Evolutionary conservation across 2,113 vertebrate species (phyloP), one percentile per base, ranked within the genome.

Genomic region (Colius striatus): DNA sequence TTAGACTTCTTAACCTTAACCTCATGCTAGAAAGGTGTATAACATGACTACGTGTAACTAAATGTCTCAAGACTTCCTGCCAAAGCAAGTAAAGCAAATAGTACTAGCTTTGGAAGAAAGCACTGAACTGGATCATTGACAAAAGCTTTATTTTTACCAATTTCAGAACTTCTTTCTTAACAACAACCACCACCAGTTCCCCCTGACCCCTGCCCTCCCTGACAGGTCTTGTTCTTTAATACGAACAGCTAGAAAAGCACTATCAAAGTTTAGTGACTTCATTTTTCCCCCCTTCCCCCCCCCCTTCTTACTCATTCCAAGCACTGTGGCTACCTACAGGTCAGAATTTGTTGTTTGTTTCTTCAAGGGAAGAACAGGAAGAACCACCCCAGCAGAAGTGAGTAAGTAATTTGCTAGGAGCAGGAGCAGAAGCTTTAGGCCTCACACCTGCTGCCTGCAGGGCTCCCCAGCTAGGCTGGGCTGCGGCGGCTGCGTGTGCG

Each of bases 401-500:
- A 13, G 26, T 32, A 9, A 38, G 26, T 32, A 9, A 38, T 60
- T 83, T 18, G 75, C 63, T 5, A 53, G 54, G 26, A 63, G 34
- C 76, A 53, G 30, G 22, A 30, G 71, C 77, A 60, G 71, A 11
- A 76, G 67, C 55, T 20, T 20, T n/a, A 11, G 30, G 63, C 27
- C n/a, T n/a, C 38, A 11, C 3, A 18, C 50, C 61, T 13, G 30
- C 27, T 34, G 25, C 1, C 75, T 26, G 25, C 5, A 13, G 73
- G 55, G 65, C 73, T 74, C 55, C 38, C 38, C 12, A 71, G 62
- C 85, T 68, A 50, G 78, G 45, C 9, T 17, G 57, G 70, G 78
- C 75, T 68, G 74, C 55, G 41, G 61, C 0, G 1, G 61, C 55
- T 70, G 32, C 7, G 0, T 6, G 0, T 6, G 19, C 1, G 0